Base-by-base conservation (phyloP, 2,113 vertebrate genomes). In the Paraplagusia blochii region DNA sequence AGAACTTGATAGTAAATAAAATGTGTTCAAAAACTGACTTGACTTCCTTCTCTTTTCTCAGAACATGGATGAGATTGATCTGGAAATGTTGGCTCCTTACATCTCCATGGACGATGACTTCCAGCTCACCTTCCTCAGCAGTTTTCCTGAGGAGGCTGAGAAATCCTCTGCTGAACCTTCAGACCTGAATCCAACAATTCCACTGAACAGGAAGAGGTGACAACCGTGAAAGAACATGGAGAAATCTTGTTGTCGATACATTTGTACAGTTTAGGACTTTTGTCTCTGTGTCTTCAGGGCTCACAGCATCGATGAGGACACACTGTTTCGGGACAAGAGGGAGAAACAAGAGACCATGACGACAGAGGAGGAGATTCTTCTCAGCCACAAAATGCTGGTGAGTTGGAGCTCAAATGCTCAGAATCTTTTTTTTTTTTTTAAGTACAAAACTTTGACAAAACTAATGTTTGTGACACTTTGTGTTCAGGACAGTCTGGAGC, bases 91-190 rank as follows among this genome's bases (percentile, higher is more conserved):
- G 71, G 94, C 94, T 13, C 94, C 94, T 0, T 95, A 95, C 74
- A 95, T 95, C 87, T 94, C 94, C 3, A 95, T 95, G 94, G 94
- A 95, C 1, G 93, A 95, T 0, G 94, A 95, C 82, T 95, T 94
- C 85, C 94, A 95, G 88, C 91, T 95, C 42, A 92, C 71, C 46
- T 80, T 90, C 80, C 59, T 84, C 69, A 74, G 68, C 70, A 38
- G 50, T 43, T 44, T 83, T 11, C 54, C 85, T 0, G 69, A 87
- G 44, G 61, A 72, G 5, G 47, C 33, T 0, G 17, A 66, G 18
- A 36, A 17, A 6, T 4, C 44, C 13, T 7, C 35, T 19, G 13
- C 57, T 0, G 11, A 66, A 11, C 13, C 66, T 6, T 13, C 52
- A 0, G 2, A 51, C 4, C 35, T 6, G 44, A 15, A 16, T 1